Evolutionary conservation across 1,140 invertebrate genomes (phyloP).

Genomic region (Macrotrachela quadricornifera): DNA sequence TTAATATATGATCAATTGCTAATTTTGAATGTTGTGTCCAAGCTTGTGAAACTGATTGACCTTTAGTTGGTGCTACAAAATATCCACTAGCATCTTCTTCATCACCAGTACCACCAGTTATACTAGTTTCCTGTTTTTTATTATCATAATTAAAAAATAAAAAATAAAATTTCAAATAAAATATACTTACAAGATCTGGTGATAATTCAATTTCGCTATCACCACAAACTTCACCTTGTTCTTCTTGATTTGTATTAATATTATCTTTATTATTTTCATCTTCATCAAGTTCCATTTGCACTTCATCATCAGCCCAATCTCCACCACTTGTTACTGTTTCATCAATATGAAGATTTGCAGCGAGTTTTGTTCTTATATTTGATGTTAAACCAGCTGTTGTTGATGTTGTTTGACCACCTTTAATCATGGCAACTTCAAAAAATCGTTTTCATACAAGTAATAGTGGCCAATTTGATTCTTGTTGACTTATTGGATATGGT

Average conservation of each 20-base stretch:
- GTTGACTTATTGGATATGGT: conserved; percentile 60
- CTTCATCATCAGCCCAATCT: conserved; percentile 33
- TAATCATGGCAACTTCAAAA: conserved; percentile 40
- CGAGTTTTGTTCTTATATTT: too few species aligned
- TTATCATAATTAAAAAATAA: too few species aligned
- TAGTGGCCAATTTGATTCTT: conserved; percentile 80
- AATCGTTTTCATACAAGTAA: conserved; percentile 63
- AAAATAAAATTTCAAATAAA: too few species aligned
- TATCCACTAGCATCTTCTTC: conserved; percentile 31
- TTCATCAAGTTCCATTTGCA: conserved; percentile 19
- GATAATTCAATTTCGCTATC: too few species aligned
- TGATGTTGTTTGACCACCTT: conserved; percentile 10
- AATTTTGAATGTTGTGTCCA: conserved; percentile 67
- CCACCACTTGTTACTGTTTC: too few species aligned
- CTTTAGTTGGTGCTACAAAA: conserved; percentile 57
- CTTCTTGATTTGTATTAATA: conserved; percentile 20
- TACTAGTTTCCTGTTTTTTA: too few species aligned
- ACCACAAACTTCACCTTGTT: conserved; percentile 22
- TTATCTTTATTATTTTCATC: conserved; percentile 22
- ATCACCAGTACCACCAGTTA: too few species aligned
- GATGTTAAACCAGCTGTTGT: neutral
- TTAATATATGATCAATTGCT: conserved; percentile 67
- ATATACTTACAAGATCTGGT: too few species aligned
- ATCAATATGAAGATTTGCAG: too few species aligned
- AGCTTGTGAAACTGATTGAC: conserved; percentile 28